phyloP scores from a whole-genome alignment of 2,113 vertebrate species.

The Gnathonemus longibarbis region DNA sequence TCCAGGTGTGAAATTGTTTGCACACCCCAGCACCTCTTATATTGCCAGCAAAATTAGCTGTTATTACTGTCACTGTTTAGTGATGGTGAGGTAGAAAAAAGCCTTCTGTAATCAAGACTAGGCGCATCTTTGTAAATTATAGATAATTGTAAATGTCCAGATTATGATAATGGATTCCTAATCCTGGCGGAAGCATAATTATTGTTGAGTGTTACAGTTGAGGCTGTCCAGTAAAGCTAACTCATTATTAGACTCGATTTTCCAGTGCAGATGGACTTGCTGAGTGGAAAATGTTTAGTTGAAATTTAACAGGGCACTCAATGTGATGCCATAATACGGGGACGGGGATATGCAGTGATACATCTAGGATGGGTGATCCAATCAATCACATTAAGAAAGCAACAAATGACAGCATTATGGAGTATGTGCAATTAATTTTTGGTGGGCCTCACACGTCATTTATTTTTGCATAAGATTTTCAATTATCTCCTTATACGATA shows the following conservation, averaged over 20 bases:
- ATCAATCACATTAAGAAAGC: conserved; percentile 50
- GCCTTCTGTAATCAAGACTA: conserved; percentile 98
- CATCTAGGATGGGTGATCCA: conserved; percentile 59
- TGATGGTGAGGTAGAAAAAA: conserved; percentile 96
- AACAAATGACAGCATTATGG: neutral
- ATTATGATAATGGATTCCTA: conserved; percentile 99
- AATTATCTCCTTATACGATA: neutral
- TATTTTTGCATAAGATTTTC: neutral
- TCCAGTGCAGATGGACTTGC: conserved; percentile 77
- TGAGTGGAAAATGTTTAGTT: conserved; percentile 96
- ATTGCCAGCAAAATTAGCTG: conserved; percentile 99
- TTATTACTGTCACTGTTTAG: conserved; percentile 99
- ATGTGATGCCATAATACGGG: conserved; percentile 81
- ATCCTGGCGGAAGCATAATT: conserved; percentile 99
- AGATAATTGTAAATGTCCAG: conserved; percentile 99
- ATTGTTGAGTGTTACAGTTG: conserved; percentile 99
- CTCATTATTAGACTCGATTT: conserved; percentile 98
- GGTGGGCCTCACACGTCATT: neutral
- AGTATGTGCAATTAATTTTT: neutral
- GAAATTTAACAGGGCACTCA: conserved; percentile 93
- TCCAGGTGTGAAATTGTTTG: conserved; percentile 99
- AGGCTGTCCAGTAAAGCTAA: conserved; percentile 99
- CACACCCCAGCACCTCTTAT: conserved; percentile 99
- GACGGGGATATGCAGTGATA: conserved; percentile 64
- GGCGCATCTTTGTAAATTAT: conserved; percentile 99